Base-by-base conservation (phyloP, 92 coral and sea anemone species). In the Montipora capitata region DNA sequence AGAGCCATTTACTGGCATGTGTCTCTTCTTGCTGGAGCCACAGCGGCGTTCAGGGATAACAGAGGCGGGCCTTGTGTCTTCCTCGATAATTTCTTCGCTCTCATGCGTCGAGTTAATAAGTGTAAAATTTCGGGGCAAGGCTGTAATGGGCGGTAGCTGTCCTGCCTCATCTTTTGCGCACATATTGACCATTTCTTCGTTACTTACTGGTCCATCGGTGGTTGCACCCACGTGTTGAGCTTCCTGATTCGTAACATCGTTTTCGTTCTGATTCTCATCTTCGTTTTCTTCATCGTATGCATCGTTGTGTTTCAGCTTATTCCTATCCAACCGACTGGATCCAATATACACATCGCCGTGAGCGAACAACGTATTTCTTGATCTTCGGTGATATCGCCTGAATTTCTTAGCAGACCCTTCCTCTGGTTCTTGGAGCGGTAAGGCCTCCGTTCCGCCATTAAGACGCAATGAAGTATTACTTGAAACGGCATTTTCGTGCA, bases 261-360 rank as follows among this genome's bases (percentile, higher is more conserved):
- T 44, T 27, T 10, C 40, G 35, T 40, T 41, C 5, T 85, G 86
- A 5, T 40, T 43, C 59, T 72, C 83, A 17, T 61, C n/a, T 62
- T 90, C 86, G 57, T 63, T 61, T 44, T 73, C 85, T 17, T 41
- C 83, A 39, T 72, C 44, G 7, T 79, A 83, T 3, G 72, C 42
- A 15, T 73, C 62, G 3, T 27, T 61, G 13, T 45, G 79, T 15
- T 13, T 40, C 4, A 83, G 11, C 11, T 73, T 83, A 6, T 20
- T 38, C 52, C 76, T 16, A 35, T 80, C 62, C 35, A 75, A 16
- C 64, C 78, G 17, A 73, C 64, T 59, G 5, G 76, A 63, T 6
- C 98, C 98, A 4, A 95, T 86, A 43, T 95, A 95, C 11, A 95
- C 98, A 45, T 94, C 94, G 4, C 98, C 98, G 35, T 88, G 88